These are phyloP conservation scores for Zaprionus lineosus DNA, from an alignment of 2,888 invertebrate species.

Conservation along the genomic window DNA sequence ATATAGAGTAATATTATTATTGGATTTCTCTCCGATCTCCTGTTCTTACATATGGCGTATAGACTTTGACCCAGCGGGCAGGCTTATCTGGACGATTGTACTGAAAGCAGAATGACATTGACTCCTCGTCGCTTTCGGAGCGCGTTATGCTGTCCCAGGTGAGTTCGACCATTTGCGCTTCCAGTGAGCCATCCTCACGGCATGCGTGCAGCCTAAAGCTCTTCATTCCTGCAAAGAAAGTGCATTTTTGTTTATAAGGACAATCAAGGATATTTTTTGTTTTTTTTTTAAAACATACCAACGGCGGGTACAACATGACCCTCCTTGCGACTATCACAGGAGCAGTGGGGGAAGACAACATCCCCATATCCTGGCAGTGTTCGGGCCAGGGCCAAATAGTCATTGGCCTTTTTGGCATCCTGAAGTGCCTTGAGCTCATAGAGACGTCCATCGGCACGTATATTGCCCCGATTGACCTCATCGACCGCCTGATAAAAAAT, in stretches of 20 bases:
- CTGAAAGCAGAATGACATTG: slow-evolving; percentile 94
- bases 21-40: no score
- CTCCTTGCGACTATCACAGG: slow-evolving; percentile 94
- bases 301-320: slow-evolving; percentile 92
- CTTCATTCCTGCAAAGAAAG: slow-evolving; percentile 83
- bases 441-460: slow-evolving; percentile 93
- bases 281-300: slow-evolving; percentile 83
- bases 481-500: slow-evolving; percentile 97
- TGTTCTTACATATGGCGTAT: slow-evolving; percentile 93
- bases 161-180: slow-evolving; percentile 91
- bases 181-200: slow-evolving; percentile 90
- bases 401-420: slow-evolving; percentile 92
- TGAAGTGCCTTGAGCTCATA: slow-evolving; percentile 98
- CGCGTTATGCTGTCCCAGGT: slow-evolving; percentile 91
- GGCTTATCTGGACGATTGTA: slow-evolving; percentile 91
- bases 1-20: background rate
- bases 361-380: slow-evolving; percentile 96
- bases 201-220: slow-evolving; percentile 92
- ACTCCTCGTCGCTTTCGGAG: slow-evolving; percentile 96
- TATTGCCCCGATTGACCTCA: slow-evolving; percentile 96
- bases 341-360: slow-evolving; percentile 96
- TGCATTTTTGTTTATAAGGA: background rate
- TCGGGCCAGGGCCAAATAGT: slow-evolving; percentile 93
- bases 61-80: slow-evolving; percentile 92
- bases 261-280: background rate